These are phyloP conservation scores for Ectropis grisescens DNA, from an alignment of 1,140 invertebrate genomes.

Conservation along the genomic window DNA sequence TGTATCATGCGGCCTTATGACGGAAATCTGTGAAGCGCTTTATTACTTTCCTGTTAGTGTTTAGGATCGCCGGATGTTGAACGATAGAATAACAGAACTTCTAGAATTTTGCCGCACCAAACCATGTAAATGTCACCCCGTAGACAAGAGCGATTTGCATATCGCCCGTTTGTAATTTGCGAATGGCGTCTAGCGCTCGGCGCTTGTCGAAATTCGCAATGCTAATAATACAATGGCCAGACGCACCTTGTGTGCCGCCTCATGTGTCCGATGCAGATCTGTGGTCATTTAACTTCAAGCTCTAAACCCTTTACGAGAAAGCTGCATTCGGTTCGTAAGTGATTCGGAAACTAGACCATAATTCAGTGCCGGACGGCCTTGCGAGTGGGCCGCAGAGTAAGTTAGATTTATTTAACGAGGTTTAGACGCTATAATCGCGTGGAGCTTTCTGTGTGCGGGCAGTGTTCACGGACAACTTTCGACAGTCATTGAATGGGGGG, in stretches of 20 bases:
- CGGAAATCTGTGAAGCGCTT: too few relatives aligned
- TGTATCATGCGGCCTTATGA: slow-evolving; percentile 2
- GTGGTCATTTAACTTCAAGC: slow-evolving; percentile 14
- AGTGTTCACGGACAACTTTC: slow-evolving; percentile 45
- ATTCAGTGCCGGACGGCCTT: slow-evolving; percentile 16
- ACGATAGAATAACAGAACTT: too few relatives aligned
- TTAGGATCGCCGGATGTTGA: too few relatives aligned
- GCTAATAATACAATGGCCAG: slow-evolving; percentile 54
- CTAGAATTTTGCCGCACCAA: slow-evolving; percentile 9
- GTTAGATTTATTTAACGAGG: slow-evolving; percentile 23
- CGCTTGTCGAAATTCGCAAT: slow-evolving; percentile 55
- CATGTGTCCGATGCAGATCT: slow-evolving; percentile 22
- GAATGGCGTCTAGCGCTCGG: slow-evolving; percentile 32
- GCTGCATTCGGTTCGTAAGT: slow-evolving; percentile 20
- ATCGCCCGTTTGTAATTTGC: slow-evolving; percentile 43
- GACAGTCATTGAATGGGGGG: slow-evolving; percentile 51
- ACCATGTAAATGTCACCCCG: slow-evolving; percentile 19
- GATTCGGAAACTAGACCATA: slow-evolving; percentile 24
- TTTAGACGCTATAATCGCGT: slow-evolving; percentile 32
- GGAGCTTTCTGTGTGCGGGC: slow-evolving; percentile 14
- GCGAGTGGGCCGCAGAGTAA: slow-evolving; percentile 17
- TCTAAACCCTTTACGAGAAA: slow-evolving; percentile 13
- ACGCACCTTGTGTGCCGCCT: slow-evolving; percentile 34
- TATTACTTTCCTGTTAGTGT: too few relatives aligned
- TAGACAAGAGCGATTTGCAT: slow-evolving; percentile 40